phyloP scores from a whole-genome alignment of 1,140 invertebrate species.

The Camponotus vicinus region DNA sequence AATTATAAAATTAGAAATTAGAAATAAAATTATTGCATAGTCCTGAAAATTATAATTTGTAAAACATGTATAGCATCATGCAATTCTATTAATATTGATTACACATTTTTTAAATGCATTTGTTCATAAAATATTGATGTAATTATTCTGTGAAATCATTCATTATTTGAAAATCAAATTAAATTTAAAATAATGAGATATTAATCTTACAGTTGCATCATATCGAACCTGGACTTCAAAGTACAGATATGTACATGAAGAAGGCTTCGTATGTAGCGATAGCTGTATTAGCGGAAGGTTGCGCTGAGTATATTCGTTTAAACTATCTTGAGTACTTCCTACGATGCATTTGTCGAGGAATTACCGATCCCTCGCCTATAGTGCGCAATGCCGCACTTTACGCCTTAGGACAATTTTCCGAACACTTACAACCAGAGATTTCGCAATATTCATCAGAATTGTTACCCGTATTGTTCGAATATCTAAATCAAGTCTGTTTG shows the following conservation, averaged over 20 bases:
- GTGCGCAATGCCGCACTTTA: constrained; percentile 93
- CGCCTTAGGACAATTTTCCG: constrained; percentile 93
- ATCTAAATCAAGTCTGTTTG: constrained; percentile 88
- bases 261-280: constrained; percentile 91
- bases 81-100: not conserved
- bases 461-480: constrained; percentile 91
- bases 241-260: constrained; percentile 87
- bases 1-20: not conserved
- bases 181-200: constrained; percentile 26
- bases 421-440: constrained; percentile 92
- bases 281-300: constrained; percentile 93
- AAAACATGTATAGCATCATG: not conserved
- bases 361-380: constrained; percentile 88
- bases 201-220: constrained; percentile 86
- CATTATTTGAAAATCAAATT: too few relatives aligned
- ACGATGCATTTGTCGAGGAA: constrained; percentile 90
- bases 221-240: constrained; percentile 88
- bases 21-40: not conserved
- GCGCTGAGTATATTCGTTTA: constrained; percentile 90
- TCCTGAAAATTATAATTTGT: not conserved
- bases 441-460: constrained; percentile 90
- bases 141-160: not conserved
- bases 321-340: constrained; percentile 91
- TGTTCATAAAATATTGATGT: not conserved
- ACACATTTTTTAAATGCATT: not conserved